Conservation (phyloP, 2,113 vertebrate genomes). For the Zapus hudsonius region DNA sequence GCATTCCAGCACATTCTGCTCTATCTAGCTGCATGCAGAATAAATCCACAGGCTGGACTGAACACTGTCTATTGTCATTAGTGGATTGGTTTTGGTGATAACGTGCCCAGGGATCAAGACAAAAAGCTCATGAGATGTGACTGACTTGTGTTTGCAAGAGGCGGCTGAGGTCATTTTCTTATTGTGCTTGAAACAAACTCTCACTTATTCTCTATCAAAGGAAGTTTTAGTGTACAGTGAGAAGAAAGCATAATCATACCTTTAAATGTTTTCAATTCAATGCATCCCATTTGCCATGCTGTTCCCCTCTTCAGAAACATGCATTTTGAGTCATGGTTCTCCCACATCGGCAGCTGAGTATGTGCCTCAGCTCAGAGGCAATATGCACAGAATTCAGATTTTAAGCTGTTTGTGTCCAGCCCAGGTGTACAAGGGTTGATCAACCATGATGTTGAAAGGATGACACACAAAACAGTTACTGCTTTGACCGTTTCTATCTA, state of each 20-base stretch:
- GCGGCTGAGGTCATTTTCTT: background rate
- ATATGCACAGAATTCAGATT: background rate
- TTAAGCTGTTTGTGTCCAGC: fast-evolving
- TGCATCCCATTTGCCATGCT: background rate
- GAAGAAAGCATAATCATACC: background rate
- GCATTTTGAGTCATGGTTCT: background rate
- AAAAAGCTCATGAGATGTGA: background rate
- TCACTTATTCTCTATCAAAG: background rate
- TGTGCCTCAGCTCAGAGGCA: background rate
- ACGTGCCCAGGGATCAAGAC: too few species aligned
- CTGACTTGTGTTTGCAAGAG: background rate
- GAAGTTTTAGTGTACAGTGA: background rate
- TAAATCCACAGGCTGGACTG: background rate
- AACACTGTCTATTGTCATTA: background rate
- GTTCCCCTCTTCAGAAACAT: background rate
- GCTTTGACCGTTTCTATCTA: background rate
- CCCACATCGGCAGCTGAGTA: background rate
- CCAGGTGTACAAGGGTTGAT: fast-evolving
- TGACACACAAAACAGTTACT: background rate
- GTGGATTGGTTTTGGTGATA: background rate
- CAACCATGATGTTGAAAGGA: too few species aligned
- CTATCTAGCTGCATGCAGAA: background rate
- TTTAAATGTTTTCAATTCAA: background rate
- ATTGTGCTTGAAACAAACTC: background rate
- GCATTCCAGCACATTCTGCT: background rate